A percentile compares a stretch with the other conserved stretches of the same genome.
These are phyloP conservation scores for Poecile atricapillus DNA, from an alignment of 2,113 vertebrate species.

Conservation along the genomic window DNA sequence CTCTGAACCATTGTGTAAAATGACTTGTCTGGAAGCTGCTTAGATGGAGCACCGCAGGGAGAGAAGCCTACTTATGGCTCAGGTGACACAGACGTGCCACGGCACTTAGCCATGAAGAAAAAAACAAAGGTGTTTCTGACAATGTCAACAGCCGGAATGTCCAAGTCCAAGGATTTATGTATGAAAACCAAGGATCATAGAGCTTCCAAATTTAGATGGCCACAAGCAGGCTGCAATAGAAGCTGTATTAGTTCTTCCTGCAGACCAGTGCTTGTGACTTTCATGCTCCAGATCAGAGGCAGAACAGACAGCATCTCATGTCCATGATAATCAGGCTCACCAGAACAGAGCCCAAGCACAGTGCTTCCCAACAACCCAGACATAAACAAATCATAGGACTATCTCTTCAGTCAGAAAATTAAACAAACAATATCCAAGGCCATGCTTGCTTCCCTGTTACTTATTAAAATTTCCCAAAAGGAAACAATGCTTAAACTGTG, in stretches of 20 bases:
- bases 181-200: background rate
- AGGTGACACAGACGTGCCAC: rapidly evolving
- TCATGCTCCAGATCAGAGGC: background rate
- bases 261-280: background rate
- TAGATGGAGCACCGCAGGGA: background rate
- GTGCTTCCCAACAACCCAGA: background rate
- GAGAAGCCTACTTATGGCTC: background rate
- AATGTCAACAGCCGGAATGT: background rate
- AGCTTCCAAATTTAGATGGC: background rate
- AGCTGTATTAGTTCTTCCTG: background rate
- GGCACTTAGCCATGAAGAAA: background rate
- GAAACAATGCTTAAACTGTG: background rate
- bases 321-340: background rate
- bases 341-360: background rate
- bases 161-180: background rate
- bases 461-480: background rate
- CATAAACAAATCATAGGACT: background rate
- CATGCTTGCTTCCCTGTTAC: background rate
- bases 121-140: background rate
- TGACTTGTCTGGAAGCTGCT: background rate
- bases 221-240: rapidly evolving
- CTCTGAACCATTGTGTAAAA: background rate
- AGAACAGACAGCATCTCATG: background rate
- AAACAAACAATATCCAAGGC: background rate
- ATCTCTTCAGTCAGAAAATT: background rate